Base-by-base conservation (phyloP, 2,797 vertebrate genomes). In the Etheostoma perlongum region DNA sequence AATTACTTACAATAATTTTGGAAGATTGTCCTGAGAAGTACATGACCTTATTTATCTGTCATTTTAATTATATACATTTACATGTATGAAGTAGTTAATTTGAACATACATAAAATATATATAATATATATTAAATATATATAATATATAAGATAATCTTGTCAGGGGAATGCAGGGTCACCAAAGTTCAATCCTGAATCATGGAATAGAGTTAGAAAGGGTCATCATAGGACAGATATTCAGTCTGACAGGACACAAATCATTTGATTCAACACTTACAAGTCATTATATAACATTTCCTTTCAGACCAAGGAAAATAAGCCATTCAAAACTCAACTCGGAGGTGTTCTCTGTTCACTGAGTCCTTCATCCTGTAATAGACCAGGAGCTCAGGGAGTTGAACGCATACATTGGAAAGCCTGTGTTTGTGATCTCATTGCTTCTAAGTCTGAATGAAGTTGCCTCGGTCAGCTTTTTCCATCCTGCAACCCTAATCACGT, bases 351-450 rank as follows among this genome's bases (percentile, higher is more conserved):
- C 51, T 55, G 49, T 69, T 74, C 63, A 74, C 60, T 48, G 52
- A 85, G 74, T 53, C 73, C 57, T 73, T 78, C 61, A 76, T 80
- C 72, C 76, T 49, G 15, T 72, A 62, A 60, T 61, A 72, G 21
- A 58, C 42, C 21, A 63, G 51, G 12, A 66, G 52, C 47, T 72
- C 25, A 74, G 21, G 21, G 25, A 71, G 33, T 63, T 47, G 46
- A 49, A 49, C 36, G 1, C 10, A 12, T 4, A 40, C 36, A 69
- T 76, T 51, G 53, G 59, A 44, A 40, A 12, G 5, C 33, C 12
- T 46, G 51, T 49, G 27, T 62, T 46, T 40, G 11, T 59, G 55
- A 77, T 60, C 52, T 67, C 48, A 13, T 46, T 60, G 57, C 49
- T 60, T 64, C 57, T 12, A 16, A 40, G 61, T 52, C 33, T 19